A percentile compares a stretch with the other conserved stretches of the same genome.
Conservation (phyloP, 1,140 invertebrate genomes). For the Brevipalpus yothersi region DNA sequence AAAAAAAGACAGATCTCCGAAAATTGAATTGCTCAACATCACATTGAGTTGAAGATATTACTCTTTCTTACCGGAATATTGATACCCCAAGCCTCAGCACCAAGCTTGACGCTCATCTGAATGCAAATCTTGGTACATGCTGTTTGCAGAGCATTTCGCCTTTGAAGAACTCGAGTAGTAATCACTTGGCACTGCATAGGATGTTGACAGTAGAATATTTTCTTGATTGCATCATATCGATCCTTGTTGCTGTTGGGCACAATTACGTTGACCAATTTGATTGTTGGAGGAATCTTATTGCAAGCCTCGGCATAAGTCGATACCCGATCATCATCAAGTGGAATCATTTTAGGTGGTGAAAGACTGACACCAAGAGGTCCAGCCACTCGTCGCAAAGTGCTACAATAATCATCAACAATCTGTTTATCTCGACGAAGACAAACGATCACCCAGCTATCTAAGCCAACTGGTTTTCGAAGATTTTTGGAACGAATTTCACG, state of each 20-base stretch:
- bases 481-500: conserved; percentile 14
- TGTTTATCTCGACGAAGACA: conserved; percentile 29
- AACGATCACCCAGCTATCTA: conserved; percentile 6
- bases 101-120: conserved; percentile 33
- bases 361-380: conserved; percentile 20
- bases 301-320: background rate
- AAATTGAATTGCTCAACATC: too few relatives aligned
- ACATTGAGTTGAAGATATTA: background rate
- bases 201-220: conserved; percentile 46
- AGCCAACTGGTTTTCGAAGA: conserved; percentile 1
- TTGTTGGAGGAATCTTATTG: background rate
- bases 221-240: conserved; percentile 43
- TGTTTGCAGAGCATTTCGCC: conserved; percentile 30
- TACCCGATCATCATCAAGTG: background rate
- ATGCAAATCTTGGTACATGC: conserved; percentile 52
- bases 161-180: conserved; percentile 21
- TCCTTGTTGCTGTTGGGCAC: conserved; percentile 41
- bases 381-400: conserved; percentile 13
- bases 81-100: conserved; percentile 30
- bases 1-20: too few relatives aligned
- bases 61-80: conserved; percentile 19
- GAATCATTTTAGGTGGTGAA: conserved; percentile 11
- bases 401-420: conserved; percentile 15
- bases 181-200: conserved; percentile 37
- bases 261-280: conserved; percentile 29